Evolutionary conservation across 2,888 invertebrate species (phyloP), one percentile per base, ranked within the genome.

Genomic region (Beris morrisii): DNA sequence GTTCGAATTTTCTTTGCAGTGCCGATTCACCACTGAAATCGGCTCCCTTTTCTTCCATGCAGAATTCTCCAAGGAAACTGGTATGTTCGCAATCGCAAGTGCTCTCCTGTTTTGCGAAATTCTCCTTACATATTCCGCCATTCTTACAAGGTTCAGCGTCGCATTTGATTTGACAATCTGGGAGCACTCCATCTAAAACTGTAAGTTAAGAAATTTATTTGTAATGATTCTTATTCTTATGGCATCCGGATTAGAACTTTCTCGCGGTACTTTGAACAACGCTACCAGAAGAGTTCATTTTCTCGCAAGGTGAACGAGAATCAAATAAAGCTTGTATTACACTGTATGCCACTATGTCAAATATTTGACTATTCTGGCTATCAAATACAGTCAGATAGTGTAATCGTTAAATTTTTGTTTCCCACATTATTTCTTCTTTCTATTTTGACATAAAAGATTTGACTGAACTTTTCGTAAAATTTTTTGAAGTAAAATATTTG

Each of bases 71-170:
- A 72, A 92, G 90, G 77, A 94, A 95, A 66, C 94, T 95, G 0
- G 95, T 95, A 69, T 91, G 86, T 73, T 93, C 92, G 73, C 95
- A 95, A 71, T 94, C 89, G 75, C 96, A 96, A 9, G 89, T 89
- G 71, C 92, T 92, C 70, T 91, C 89, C 73, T 92, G 92, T 69
- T 89, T 88, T 12, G 88, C 87, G 78, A 96, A 96, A 77, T 94
- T 91, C 79, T 95, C 95, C 4, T 91, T 89, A 75, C 95, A 95
- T 15, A 90, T 84, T 0, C 95, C 95, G 53, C 90, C 89, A 75
- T 95, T 92, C 74, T 92, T 91, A 75, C 95, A 95, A 0, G 95
- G 95, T 61, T 89, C 86, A 0, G 88, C 86, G 74, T 95, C 94
- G 75, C 95, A 95, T 77, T 92, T 91, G 89, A 95, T 94, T 73